A percentile compares a stretch with the other conserved stretches of the same genome.
phyloP scores from a whole-genome alignment of 2,113 vertebrate species.

The Ellobius talpinus region DNA sequence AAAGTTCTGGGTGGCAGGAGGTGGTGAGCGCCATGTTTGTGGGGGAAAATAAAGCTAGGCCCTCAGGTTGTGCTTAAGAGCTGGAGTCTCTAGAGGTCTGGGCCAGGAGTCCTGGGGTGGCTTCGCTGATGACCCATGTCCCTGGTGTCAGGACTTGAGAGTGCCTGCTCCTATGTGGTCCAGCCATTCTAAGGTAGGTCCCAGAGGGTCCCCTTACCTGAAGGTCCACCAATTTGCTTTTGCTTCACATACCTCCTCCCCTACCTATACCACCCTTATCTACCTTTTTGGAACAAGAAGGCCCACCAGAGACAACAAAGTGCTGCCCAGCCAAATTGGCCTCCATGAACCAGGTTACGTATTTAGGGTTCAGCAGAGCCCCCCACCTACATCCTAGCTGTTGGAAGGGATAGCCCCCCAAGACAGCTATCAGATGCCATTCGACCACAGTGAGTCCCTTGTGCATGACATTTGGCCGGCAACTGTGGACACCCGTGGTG shows the following conservation, averaged over 20 bases:
- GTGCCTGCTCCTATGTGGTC: neutral
- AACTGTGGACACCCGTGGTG: accelerated
- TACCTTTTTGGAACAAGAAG: neutral
- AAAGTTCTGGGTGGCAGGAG: neutral
- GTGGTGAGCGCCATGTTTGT: no score
- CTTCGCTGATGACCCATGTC: neutral
- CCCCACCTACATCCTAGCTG: neutral
- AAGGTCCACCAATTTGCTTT: accelerated
- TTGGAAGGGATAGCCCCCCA: neutral
- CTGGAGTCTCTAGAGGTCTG: neutral
- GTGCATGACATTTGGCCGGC: neutral
- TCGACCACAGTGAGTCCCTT: no score
- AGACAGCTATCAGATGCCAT: neutral
- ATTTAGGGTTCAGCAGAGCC: neutral
- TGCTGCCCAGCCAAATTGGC: neutral
- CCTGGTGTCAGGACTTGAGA: neutral
- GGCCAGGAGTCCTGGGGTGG: no score
- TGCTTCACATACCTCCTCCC: accelerated
- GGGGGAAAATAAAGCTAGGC: neutral
- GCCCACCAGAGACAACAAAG: neutral
- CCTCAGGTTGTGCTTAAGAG: neutral
- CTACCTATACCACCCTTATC: neutral
- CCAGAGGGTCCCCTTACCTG: neutral
- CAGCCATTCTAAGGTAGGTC: neutral
- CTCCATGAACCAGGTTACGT: neutral